Evolutionary conservation across 2,113 vertebrate genomes (phyloP), one percentile per base, ranked within the genome.

Genomic region (Nothobranchius kuhntae): DNA sequence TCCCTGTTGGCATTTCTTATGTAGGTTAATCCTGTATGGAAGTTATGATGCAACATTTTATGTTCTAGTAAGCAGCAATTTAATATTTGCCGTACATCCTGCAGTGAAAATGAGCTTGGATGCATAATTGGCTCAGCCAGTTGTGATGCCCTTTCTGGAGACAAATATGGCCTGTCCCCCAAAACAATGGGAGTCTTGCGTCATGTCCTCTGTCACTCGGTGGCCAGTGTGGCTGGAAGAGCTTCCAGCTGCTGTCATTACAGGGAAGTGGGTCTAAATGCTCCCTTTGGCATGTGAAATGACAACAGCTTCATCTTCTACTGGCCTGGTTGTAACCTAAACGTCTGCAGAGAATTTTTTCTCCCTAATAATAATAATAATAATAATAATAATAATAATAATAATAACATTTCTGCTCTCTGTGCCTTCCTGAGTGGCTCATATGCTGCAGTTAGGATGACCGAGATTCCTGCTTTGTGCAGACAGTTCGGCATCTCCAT

Each of bases 131-230:
- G 57, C 44, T 36, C 38, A 44, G 78, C 67, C 64, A 52, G 68
- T 82, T 77, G 79, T 68, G 64, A 71, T 83, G 82, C 77, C 79
- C 82, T 90, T 91, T 87, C 58, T 71, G 35, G 77, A 89, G 87
- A 91, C 74, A 85, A 90, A 91, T 86, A 65, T 63, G 78, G 72
- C 69, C 81, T 86, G 76, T 86, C 78, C 67, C 63, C 47, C 55
- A 81, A 72, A 71, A 73, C 78, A 82, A 82, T 73, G 68, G 71
- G 56, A 66, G 81, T 85, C 77, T 83, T 58, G 30, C 68, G 84
- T 90, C 84, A 77, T 79, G 73, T 84, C 71, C 73, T 69, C 53
- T 81, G 76, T 87, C 75, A 76, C 58, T 50, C 65, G 6, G 65
- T 63, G 54, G 80, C 50, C 36, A 12, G 62, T 61, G 55, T 68